Evolutionary conservation across 2,888 invertebrate genomes (phyloP), one percentile per base, ranked within the genome.

Genomic region (Drosophila picticornis): DNA sequence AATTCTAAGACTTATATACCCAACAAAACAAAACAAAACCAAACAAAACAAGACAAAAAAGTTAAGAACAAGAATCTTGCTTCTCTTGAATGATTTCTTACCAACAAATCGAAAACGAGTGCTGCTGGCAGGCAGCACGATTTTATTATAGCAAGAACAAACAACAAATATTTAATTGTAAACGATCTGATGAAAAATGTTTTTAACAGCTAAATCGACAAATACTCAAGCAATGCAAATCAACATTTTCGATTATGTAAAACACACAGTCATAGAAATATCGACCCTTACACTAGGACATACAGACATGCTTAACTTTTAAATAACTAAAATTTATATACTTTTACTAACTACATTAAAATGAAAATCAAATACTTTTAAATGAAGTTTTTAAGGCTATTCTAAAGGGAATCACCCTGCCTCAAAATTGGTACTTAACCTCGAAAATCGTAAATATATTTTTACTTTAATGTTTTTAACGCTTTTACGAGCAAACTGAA

Each of bases 381-480:
- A 86, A 80, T 48, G 58, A 66, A 79, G 66, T 71, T 87, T 86
- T 88, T 88, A 86, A 61, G 71, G 80, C 75, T 68, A 66, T 73
- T 75, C 53, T n/a, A 25, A 34, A 7, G 60, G 68, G 62, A 46
- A 31, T 60, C 48, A n/a, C 53, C 57, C 58, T 38, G 60, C 63
- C 60, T 29, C 77, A 75, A 75, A 80, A 87, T 84, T 88, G 86
- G 88, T 74, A 80, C 59, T 55, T 61, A 73, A 79, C 65, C 58
- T 72, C 38, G 65, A 78, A 64, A 68, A 72, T 73, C 61, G 70
- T 72, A 81, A 29, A 70, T 69, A 67, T 70, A 83, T 75, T 88
- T 88, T 86, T 88, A 88, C 71, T 86, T 88, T 88, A 81, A 85
- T 75, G 83, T 88, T 91, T 91, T 91, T 91, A 90, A 88, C 80